A percentile compares a stretch with the other conserved stretches of the same genome.
These are phyloP conservation scores for Trachelus stipa DNA, from an alignment of 2,888 invertebrate genomes.

Conservation along the genomic window DNA sequence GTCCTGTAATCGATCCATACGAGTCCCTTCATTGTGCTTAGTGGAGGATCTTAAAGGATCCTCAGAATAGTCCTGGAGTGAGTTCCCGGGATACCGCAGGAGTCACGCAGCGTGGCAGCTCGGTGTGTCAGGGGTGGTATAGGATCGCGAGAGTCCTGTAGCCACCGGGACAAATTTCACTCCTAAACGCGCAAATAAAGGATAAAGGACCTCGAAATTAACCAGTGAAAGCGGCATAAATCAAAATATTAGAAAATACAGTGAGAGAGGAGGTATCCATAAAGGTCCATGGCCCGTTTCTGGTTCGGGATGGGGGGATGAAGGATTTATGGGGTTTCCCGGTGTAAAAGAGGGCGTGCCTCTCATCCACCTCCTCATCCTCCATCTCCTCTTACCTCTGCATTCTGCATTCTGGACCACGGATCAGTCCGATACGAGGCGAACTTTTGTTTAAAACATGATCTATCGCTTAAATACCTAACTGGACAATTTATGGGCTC, in stretches of 20 bases:
- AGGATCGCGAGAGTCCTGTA: not conserved
- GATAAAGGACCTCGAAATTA: conserved; percentile 60
- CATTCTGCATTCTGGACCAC: conserved; percentile 42
- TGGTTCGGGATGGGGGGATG: conserved; percentile 39
- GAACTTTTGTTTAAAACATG: conserved; percentile 65
- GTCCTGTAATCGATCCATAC: not conserved
- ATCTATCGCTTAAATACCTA: conserved; percentile 64
- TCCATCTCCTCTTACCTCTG: conserved; percentile 28
- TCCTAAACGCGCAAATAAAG: conserved; percentile 63
- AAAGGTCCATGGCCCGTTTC: not conserved
- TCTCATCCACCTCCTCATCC: conserved; percentile 35
- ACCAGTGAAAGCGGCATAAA: conserved; percentile 64
- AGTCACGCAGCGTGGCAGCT: not conserved
- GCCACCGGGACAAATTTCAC: conserved; percentile 55
- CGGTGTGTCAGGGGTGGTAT: not conserved
- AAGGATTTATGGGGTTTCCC: conserved; percentile 63
- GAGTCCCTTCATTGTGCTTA: not conserved
- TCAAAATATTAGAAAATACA: conserved; percentile 64
- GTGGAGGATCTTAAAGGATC: not conserved
- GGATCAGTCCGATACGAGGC: conserved; percentile 50
- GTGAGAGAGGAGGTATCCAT: conserved; percentile 36
- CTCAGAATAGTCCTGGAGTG: not conserved
- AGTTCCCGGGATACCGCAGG: not conserved
- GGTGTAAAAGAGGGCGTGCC: conserved; percentile 48
- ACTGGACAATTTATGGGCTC: conserved; percentile 59